Conservation (phyloP, 2,888 invertebrate genomes). For the Galerucella nymphaeae region DNA sequence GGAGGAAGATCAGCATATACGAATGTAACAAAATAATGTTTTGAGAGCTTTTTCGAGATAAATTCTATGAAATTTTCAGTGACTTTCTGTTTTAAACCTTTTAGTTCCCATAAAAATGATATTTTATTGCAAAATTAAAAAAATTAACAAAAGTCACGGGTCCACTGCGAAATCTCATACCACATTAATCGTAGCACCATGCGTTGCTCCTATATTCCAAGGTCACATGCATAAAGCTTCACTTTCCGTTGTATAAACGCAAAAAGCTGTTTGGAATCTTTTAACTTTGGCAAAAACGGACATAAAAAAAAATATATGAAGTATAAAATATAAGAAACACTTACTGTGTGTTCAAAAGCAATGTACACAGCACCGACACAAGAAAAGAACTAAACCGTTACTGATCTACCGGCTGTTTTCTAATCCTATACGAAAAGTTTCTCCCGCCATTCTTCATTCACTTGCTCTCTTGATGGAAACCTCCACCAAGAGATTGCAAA, state of each 20-base stretch:
- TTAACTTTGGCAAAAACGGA: slow-evolving; percentile 30
- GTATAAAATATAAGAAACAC: slow-evolving; percentile 47
- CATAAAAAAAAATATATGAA: slow-evolving; percentile 30
- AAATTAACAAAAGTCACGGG: no score
- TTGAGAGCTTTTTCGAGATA: background rate
- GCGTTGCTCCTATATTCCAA: slow-evolving; percentile 6
- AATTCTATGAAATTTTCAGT: background rate
- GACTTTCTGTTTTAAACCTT: background rate
- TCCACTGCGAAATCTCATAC: no score
- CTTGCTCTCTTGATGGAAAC: slow-evolving; percentile 55
- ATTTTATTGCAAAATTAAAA: no score
- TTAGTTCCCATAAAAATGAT: background rate
- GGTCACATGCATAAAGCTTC: slow-evolving; percentile 6
- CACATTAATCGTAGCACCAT: background rate
- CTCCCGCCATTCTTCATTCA: slow-evolving; percentile 60
- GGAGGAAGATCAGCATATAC: background rate
- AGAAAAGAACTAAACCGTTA: slow-evolving; percentile 62
- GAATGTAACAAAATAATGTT: background rate
- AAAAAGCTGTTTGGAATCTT: background rate
- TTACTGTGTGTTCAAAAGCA: slow-evolving; percentile 54
- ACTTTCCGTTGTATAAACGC: slow-evolving; percentile 14
- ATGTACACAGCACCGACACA: slow-evolving; percentile 60
- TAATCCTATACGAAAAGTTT: slow-evolving; percentile 61
- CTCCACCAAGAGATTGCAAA: slow-evolving; percentile 54
- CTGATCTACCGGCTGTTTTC: slow-evolving; percentile 62